Base-by-base conservation (phyloP, 2,888 invertebrate genomes). In the Petrolisthes cinctipes region DNA sequence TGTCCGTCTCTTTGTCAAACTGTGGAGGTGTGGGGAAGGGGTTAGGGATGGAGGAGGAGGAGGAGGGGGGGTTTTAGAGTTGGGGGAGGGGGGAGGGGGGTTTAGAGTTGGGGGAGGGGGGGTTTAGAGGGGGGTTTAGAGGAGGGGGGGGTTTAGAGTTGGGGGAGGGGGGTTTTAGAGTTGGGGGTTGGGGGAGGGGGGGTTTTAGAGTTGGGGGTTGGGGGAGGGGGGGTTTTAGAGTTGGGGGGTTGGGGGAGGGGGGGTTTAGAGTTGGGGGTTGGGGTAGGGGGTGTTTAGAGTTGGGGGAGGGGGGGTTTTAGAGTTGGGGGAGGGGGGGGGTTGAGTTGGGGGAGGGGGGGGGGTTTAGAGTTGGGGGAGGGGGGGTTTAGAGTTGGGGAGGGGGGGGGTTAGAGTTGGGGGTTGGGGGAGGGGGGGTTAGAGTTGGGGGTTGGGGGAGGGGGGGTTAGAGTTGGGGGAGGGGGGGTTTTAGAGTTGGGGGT, bases 1-100 rank as follows among this genome's bases (percentile, higher is more conserved):
- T 95, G 92, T 95, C 95, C 17, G 95, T 94, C 14, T 37, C 86
- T 1, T 76, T 84, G 11, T 84, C 82, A 66, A 89, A 89, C 89
- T 89, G 89, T 14, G 20, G 73, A 54, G n/a, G 20, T 2, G 61
- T 61, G 61, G 61, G 61, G 9, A 51, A 1, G 76, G 4, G 53
- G 17, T 3, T 4, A 14, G 53, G 6, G 61, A 3, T 1, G 61
- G 61, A 17, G 61, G 61, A 3, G 61, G 61, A 3, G 1, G 9
- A 3, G 61, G 17, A 1, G 61, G 61, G 3, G 61, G 61, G 61
- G 61, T 61, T 1, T 61, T 9, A 17, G 9, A 1, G 61, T 6
- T 6, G 61, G 9, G 61, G 3, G 61, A 17, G 17, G 11, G 3
- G 61, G 61, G 61, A 3, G 9, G 17, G 1, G 9, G 61, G 61